Conservation (phyloP, 2,113 vertebrate species). For the Buteo buteo region DNA sequence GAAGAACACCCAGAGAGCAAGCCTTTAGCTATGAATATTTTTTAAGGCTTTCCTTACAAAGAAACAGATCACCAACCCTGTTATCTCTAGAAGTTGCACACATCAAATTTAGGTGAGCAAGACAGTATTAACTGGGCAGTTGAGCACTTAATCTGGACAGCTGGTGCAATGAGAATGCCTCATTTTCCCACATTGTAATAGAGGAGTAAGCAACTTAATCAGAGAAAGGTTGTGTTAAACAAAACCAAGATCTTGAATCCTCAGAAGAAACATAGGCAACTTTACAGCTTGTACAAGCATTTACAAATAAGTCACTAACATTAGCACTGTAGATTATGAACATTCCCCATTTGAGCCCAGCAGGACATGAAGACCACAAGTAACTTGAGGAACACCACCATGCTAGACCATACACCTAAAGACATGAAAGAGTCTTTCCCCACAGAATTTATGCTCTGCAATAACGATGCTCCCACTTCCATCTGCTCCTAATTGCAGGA, state of each 20-base stretch:
- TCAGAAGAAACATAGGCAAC: accelerated
- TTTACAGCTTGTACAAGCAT: neutral
- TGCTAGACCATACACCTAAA: accelerated
- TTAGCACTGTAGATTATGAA: accelerated
- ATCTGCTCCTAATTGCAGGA: neutral
- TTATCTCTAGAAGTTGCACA: neutral
- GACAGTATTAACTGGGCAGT: neutral
- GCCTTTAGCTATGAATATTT: neutral
- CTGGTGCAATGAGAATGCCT: neutral
- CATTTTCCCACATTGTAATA: neutral
- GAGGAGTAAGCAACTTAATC: neutral
- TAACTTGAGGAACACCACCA: accelerated
- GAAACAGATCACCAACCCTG: neutral
- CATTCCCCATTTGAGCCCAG: accelerated
- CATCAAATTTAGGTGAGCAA: neutral
- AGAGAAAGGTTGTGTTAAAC: neutral
- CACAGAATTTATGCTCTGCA: neutral
- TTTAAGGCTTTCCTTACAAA: neutral
- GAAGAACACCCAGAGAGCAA: neutral
- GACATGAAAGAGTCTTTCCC: neutral
- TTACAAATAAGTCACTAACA: neutral
- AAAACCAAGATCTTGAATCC: neutral
- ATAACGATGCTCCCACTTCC: neutral
- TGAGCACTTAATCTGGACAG: neutral
- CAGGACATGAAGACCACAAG: accelerated